Base-by-base conservation (phyloP, 2,888 invertebrate genomes). In the Ichneumoninae sp. region DNA sequence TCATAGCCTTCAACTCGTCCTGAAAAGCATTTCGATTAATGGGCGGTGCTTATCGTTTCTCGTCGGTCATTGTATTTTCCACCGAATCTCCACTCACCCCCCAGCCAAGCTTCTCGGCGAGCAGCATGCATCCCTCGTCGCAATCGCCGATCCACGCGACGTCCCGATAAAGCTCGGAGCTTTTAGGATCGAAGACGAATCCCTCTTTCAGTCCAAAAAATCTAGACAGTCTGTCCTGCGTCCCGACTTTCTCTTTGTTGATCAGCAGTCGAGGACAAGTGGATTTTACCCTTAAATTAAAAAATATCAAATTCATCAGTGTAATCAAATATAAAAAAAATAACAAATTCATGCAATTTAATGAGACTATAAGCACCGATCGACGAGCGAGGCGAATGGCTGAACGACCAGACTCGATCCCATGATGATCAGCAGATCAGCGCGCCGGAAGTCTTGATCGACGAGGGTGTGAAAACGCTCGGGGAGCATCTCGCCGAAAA, bases 341-440 rank as follows among this genome's bases (percentile, higher is more conserved):
- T 10, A 78, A 40, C 30, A 5, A 26, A 26, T 3, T 36, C 36
- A 40, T 40, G 0, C 10, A 8, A 16, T 62, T 1, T 0, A 62
- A 33, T 62, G 36, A 40, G n/a, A 72, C 22, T 40, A 10, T 40
- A 91, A 94, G 94, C 94, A 97, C 97, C 96, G 96, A 91, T 97
- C 96, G 86, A 98, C 95, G 5, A 99, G 95, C 0, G 97, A 97
- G 0, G 98, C 98, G 94, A 99, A 99, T 0, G 99, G 99, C 90
- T 98, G 98, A 0, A 99, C 99, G 88, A 97, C 97, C 82, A 99
- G 94, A 0, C 98, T 99, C 0, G 99, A 98, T 0, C 99, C 99
- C 96, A 99, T 97, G 36, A 99, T 97, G 80, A 99, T 97, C 33
- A 99, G 95, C 90, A 99, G 94, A 94, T 99, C 98, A 92, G 98